phyloP scores from a whole-genome alignment of 1,140 invertebrate genomes.

The Nephotettix cincticeps region DNA sequence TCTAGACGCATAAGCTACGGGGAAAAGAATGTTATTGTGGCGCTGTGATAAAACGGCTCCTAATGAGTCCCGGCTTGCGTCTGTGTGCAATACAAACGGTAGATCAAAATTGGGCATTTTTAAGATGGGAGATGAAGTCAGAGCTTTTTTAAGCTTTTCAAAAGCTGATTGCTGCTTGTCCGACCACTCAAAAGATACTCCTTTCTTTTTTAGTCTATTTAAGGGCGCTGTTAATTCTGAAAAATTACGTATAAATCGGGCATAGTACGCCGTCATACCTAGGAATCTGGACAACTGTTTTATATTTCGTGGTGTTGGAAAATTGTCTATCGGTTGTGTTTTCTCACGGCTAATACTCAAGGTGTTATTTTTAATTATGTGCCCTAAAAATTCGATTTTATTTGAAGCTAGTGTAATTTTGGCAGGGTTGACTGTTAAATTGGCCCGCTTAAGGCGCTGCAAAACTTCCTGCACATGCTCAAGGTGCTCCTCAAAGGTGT shows the following conservation, averaged over 20 bases:
- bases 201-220: background rate
- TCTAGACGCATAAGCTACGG: background rate
- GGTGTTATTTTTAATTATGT: background rate
- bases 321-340: background rate
- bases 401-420: background rate
- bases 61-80: background rate
- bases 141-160: background rate
- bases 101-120: background rate
- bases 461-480: background rate
- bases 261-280: background rate
- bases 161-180: background rate
- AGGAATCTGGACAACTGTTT: background rate
- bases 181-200: background rate
- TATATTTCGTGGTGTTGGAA: background rate
- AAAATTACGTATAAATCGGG: background rate
- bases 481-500: background rate
- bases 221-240: background rate
- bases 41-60: background rate
- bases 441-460: background rate
- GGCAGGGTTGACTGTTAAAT: background rate
- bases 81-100: background rate
- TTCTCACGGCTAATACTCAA: background rate
- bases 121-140: background rate
- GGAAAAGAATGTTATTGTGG: background rate
- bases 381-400: background rate